Evolutionary conservation across 2,888 invertebrate genomes (phyloP).

Genomic region (Drepanosiphum platanoidis): DNA sequence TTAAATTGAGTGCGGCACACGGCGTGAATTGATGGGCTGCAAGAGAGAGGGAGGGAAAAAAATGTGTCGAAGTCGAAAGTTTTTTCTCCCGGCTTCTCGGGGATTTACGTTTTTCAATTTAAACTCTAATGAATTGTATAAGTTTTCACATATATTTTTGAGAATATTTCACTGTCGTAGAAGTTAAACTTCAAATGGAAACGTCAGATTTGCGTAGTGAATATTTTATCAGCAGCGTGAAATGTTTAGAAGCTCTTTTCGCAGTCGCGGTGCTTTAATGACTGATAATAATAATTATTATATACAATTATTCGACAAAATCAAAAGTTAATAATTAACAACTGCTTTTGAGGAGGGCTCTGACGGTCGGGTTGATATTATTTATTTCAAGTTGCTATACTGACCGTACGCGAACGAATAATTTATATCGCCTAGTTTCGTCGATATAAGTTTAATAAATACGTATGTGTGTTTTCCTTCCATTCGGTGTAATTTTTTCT

Average conservation of each 20-base stretch:
- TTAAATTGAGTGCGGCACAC: constrained; percentile 45
- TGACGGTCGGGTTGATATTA: no score
- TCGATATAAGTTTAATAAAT: no score
- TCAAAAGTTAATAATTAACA: no score
- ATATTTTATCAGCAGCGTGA: constrained; percentile 13
- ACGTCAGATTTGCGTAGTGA: not conserved
- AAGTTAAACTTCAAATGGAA: constrained; percentile 40
- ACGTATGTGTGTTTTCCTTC: no score
- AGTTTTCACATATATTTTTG: constrained; percentile 42
- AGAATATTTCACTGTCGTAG: constrained; percentile 1
- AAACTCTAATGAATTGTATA: constrained; percentile 49
- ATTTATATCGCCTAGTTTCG: no score
- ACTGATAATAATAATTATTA: no score
- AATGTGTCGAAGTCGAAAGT: constrained; percentile 48
- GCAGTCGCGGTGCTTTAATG: not conserved
- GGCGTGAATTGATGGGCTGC: constrained; percentile 39
- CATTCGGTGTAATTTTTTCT: no score
- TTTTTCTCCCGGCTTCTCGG: constrained; percentile 5
- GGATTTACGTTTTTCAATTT: constrained; percentile 56
- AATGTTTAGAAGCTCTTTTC: not conserved
- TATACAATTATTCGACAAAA: not conserved
- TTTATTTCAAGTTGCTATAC: no score
- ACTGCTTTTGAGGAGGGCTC: no score
- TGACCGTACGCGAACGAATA: no score
- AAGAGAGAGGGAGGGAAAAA: not conserved